These are phyloP conservation scores for Piscicola geometra DNA, from an alignment of 2,888 invertebrate species.

Conservation along the genomic window DNA sequence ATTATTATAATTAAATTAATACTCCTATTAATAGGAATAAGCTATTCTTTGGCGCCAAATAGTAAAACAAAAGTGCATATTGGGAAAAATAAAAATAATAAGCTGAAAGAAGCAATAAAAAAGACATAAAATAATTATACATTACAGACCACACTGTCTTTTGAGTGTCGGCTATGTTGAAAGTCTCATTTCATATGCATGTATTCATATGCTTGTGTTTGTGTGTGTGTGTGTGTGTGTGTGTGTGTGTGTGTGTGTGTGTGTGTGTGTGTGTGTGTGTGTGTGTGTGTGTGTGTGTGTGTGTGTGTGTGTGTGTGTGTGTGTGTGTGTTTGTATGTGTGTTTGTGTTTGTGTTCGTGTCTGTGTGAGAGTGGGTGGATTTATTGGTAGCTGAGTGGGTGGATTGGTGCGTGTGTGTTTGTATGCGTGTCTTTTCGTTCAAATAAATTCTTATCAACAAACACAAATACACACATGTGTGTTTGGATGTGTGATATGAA, in stretches of 20 bases:
- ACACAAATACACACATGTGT: too few relatives aligned
- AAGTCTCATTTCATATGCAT: background rate
- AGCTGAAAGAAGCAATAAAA: too few relatives aligned
- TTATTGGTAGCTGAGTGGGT: background rate
- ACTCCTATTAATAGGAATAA: background rate
- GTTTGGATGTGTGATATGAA: too few relatives aligned
- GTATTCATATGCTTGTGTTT: background rate
- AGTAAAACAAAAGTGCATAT: too few relatives aligned
- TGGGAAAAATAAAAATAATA: too few relatives aligned
- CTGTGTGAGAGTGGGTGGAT: background rate
- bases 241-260: conserved; percentile 19
- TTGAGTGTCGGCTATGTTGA: too few relatives aligned
- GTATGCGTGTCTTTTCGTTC: too few relatives aligned
- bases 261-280: conserved; percentile 21
- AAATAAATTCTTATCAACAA: too few relatives aligned
- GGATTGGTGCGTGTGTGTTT: background rate
- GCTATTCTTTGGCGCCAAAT: background rate
- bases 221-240: conserved; percentile 17
- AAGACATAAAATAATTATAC: too few relatives aligned
- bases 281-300: conserved; percentile 18
- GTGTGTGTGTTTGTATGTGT: conserved; percentile 8
- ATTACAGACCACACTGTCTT: too few relatives aligned
- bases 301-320: background rate
- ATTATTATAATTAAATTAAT: background rate
- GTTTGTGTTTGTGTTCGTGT: background rate